Conservation (phyloP, 2,888 invertebrate species). For the Eupeodes luniger region DNA sequence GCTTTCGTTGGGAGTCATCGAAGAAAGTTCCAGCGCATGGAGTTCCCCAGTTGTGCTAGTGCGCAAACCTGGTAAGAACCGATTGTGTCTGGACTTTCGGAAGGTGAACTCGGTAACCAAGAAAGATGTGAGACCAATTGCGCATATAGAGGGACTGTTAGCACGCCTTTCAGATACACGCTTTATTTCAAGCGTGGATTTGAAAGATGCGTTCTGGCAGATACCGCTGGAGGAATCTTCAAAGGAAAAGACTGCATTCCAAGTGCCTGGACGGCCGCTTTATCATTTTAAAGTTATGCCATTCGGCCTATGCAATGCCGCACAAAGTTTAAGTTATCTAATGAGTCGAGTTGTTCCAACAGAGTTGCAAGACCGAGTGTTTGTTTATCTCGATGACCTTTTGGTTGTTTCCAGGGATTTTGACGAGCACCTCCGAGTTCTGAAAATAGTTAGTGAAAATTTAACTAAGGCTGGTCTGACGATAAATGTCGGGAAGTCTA, state of each 20-base stretch:
- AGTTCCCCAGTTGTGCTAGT: constrained; percentile 78
- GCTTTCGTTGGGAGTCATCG: no score
- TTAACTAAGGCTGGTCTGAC: constrained; percentile 43
- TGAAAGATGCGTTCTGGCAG: no score
- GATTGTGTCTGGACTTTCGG: no score
- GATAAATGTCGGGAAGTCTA: not conserved
- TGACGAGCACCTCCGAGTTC: no score
- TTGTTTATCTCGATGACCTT: constrained; percentile 61
- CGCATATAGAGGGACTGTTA: constrained; percentile 68
- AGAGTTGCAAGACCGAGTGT: constrained; percentile 57
- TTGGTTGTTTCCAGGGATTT: constrained; percentile 38
- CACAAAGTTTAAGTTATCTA: constrained; percentile 57
- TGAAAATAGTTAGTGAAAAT: not conserved
- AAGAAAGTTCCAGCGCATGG: constrained; percentile 71
- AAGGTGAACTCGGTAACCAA: constrained; percentile 21
- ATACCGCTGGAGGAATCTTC: no score
- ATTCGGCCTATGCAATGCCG: constrained; percentile 46
- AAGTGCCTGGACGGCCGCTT: no score
- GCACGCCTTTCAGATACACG: constrained; percentile 30
- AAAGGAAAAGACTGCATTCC: no score
- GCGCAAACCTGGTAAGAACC: constrained; percentile 63
- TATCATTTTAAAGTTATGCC: no score
- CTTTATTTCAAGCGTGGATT: not conserved
- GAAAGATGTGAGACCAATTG: constrained; percentile 74
- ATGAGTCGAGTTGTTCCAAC: constrained; percentile 60